A percentile compares a stretch with the other conserved stretches of the same genome.
Evolutionary conservation across 2,113 vertebrate species (phyloP).

Genomic region (Dicaeum eximium): DNA sequence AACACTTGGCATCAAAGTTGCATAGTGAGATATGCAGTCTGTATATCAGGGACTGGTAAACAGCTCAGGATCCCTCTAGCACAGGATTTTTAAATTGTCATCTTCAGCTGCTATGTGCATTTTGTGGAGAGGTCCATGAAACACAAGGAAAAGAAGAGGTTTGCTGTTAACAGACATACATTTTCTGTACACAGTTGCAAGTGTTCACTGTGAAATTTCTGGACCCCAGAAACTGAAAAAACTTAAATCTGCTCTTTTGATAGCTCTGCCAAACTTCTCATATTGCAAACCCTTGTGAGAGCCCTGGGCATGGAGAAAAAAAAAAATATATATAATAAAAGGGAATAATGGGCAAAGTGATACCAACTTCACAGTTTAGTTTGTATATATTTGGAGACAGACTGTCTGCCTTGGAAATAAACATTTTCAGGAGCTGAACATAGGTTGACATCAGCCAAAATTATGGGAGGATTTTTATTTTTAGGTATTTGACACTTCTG

Average conservation of each 20-base stretch:
- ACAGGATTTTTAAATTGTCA: background rate
- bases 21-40: fast-evolving
- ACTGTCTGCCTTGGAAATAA: background rate
- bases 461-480: background rate
- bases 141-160: background rate
- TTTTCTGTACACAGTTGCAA: background rate
- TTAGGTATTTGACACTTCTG: background rate
- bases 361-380: background rate
- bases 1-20: background rate
- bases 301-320: background rate
- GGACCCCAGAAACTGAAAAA: background rate
- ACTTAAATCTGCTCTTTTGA: background rate
- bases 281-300: background rate
- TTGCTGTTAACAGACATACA: background rate
- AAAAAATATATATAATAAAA: background rate
- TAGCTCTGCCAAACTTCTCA: background rate
- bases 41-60: background rate
- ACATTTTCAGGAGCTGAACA: background rate
- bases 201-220: background rate
- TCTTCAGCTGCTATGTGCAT: background rate
- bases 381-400: background rate
- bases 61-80: background rate
- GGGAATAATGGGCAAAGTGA: background rate
- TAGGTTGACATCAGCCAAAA: background rate
- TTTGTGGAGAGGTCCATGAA: background rate